These are phyloP conservation scores for Reticulitermes speratus DNA, from an alignment of 1,140 invertebrate species.

Conservation along the genomic window DNA sequence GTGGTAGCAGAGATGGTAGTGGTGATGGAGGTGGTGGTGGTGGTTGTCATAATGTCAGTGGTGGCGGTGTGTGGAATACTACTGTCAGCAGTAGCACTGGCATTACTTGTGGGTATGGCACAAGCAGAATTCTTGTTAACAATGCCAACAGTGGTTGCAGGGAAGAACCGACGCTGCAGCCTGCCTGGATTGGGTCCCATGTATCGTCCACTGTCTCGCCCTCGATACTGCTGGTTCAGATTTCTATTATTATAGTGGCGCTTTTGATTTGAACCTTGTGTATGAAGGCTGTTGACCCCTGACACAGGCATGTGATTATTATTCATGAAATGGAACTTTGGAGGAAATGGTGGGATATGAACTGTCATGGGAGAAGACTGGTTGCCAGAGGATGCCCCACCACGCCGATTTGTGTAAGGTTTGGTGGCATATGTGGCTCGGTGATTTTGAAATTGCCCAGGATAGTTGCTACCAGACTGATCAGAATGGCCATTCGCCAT, in stretches of 20 bases:
- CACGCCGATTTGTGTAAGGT: neutral
- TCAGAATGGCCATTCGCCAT: conserved; percentile 3
- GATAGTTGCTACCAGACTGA: neutral
- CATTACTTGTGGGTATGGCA: neutral
- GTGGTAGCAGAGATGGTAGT: neutral
- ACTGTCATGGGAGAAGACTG: neutral
- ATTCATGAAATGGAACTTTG: neutral
- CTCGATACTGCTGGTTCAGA: neutral
- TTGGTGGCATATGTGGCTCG: neutral
- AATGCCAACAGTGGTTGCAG: neutral
- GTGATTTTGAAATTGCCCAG: neutral
- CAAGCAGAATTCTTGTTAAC: neutral
- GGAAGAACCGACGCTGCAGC: neutral
- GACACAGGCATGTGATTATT: neutral
- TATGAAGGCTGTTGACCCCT: neutral
- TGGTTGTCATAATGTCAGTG: neutral
- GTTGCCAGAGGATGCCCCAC: neutral
- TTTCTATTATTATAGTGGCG: neutral
- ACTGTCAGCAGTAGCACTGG: neutral
- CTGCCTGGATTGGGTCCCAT: neutral
- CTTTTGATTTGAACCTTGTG: neutral
- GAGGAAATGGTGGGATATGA: conserved; percentile 5
- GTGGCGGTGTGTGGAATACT: neutral
- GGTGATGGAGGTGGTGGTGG: neutral
- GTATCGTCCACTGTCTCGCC: neutral